These are phyloP conservation scores for Sandelia bainsii DNA, from an alignment of 2,797 vertebrate genomes.

Conservation along the genomic window DNA sequence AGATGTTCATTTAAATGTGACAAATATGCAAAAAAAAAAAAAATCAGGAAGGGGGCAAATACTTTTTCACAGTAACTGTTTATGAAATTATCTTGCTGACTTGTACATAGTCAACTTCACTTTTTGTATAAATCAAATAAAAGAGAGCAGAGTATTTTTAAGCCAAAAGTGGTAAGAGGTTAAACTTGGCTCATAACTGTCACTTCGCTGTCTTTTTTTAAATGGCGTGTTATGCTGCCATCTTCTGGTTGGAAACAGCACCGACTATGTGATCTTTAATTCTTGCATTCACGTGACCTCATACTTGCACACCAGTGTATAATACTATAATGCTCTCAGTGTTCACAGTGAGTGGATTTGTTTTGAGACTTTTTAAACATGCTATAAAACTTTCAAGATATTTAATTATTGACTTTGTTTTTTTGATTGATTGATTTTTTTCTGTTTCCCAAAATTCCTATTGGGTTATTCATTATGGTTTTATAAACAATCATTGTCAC, in stretches of 20 bases:
- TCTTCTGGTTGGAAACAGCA: constrained; percentile 63
- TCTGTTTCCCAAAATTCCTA: neutral
- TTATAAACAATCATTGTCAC: neutral
- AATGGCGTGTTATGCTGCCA: constrained; percentile 57
- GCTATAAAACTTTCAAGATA: neutral
- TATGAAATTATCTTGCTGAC: neutral
- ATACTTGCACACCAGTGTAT: neutral
- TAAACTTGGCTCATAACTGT: neutral
- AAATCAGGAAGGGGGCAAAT: no score
- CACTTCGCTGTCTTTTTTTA: neutral
- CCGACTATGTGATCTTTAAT: fast-evolving
- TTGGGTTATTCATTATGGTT: neutral
- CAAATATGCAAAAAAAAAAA: no score
- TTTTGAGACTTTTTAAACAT: neutral
- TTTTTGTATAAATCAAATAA: neutral
- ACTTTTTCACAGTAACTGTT: no score
- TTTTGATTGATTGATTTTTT: neutral
- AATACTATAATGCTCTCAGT: neutral
- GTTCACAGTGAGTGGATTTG: neutral
- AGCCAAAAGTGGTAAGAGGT: neutral
- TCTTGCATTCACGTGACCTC: neutral
- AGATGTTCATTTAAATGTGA: no score
- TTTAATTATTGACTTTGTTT: no score
- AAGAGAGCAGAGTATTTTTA: neutral
- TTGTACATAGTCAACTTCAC: neutral